Evolutionary conservation across 2,888 invertebrate genomes (phyloP), one percentile per base, ranked within the genome.

Genomic region (Meiosimyza platycephala): DNA sequence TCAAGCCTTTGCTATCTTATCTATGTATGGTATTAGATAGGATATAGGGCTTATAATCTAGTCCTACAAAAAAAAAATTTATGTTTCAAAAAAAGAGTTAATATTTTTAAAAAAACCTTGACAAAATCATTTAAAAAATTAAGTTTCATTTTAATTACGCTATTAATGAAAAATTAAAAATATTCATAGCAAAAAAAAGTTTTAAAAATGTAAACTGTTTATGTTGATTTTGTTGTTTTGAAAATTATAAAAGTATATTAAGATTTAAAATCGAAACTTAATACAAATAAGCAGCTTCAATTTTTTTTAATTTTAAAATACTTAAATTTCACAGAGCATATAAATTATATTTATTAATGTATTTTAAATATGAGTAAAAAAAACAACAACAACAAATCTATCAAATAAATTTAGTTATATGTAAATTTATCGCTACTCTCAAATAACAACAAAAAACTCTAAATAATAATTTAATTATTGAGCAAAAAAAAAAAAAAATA

Each of bases 291-390:
- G 48, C 50, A 47, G 68, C 68, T 68, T 68, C 59, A 57, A 57
- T 18, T 22, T 22, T 60, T 18, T 22, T 22, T 60, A 62, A n/a
- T 69, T 60, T 40, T 62, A 60, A 69, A 40, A 51, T 51, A 64
- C 52, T 40, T 7, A 18, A 51, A 69, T 50, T 51, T 52, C 50
- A 69, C 51, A 69, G 59, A 64, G 55, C 55, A 57, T 40, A 40
- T 67, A 67, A 67, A 67, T 64, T 67, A 67, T 67, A 67, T 67
- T 67, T 67, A 67, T 69, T 69, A 69, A 33, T 69, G 69, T 69
- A 69, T 69, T 69, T 69, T 60, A 69, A 51, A 69, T 69, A 69
- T 60, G 51, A 69, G 51, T 67, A 55, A 40, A n/a, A 33, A 62
- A 28, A 22, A 59, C 18, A 59, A 18, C 15, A 64, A 64, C 22